Evolutionary conservation across 1,140 invertebrate genomes (phyloP), one percentile per base, ranked within the genome.

Genomic region (Tetranychus cinnabarinus): DNA sequence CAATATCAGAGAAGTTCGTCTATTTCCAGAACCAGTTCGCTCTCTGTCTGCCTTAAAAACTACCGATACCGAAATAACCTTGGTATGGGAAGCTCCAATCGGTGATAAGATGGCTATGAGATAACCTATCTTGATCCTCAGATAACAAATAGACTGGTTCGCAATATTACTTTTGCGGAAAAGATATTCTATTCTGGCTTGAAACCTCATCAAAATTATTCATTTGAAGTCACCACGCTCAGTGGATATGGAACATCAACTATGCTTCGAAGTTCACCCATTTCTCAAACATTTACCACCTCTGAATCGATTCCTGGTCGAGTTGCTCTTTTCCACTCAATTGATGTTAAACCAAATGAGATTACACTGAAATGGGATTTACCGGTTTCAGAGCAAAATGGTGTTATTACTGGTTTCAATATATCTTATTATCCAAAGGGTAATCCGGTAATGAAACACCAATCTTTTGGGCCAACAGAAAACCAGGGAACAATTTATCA

Each of bases 81-180:
- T 93, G 42, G 76, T 76, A 6, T 92, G 88, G 88, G 81, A 82
- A 63, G 73, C 77, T 59, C 88, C 88, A 2, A 75, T 77, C 52
- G 88, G 88, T 55, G 85, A 88, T 72, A 87, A 73, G 84, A 88
- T 66, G 83, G 82, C 39, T 92, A 90, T 72, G 83, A 90, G 74
- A 75, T 90, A 8, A 83, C 88, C 70, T 91, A 88, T 70, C 74
- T 87, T 33, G 82, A 80, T 63, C 78, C 80, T 10, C 77, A 81
- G 13, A 74, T 75, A 46, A 46, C 66, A 39, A 61, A 63, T n/a
- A 69, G 70, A 36, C 76, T 86, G 12, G 77, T 82, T 31, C 80
- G 83, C 68, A 88, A 86, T 70, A 74, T 82, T 42, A 86, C 85
- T 3, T 76, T 79, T 13, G 74, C 75, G 54, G 81, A 81, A 64